Conservation (phyloP, 2,888 invertebrate genomes). For the Epinotia brunnichana region DNA sequence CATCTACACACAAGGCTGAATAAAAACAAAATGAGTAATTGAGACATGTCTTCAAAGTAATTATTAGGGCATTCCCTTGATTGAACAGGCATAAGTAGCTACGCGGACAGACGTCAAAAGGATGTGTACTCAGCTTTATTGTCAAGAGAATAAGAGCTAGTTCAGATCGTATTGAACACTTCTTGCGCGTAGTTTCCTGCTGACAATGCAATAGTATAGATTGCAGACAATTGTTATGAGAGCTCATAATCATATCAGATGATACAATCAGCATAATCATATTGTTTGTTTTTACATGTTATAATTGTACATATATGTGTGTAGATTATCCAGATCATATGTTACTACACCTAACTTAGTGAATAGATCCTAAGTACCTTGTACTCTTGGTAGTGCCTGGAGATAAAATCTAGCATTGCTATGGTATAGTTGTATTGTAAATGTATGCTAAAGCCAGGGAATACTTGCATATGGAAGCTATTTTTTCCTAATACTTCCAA, state of each 20-base stretch:
- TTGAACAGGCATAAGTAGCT: no score
- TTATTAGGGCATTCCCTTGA: no score
- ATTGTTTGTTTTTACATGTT: no score
- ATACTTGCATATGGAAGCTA: conserved; percentile 1
- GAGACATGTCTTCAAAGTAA: no score
- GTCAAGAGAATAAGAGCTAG: no score
- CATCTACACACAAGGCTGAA: conserved; percentile 47
- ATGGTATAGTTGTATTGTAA: not conserved
- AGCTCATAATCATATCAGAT: no score
- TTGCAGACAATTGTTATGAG: not conserved
- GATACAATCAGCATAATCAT: no score
- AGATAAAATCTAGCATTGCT: conserved; percentile 45
- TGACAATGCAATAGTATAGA: not conserved
- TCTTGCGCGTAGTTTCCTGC: not conserved
- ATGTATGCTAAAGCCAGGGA: conserved; percentile 16
- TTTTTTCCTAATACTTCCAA: not conserved
- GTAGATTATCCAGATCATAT: conserved; percentile 11
- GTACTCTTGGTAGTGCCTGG: conserved; percentile 50
- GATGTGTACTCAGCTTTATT: no score
- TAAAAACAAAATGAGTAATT: not conserved
- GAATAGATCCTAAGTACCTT: conserved; percentile 49
- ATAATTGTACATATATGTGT: not conserved
- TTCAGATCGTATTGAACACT: not conserved
- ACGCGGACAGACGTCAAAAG: no score
- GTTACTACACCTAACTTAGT: conserved; percentile 46